Evolutionary conservation across 2,888 invertebrate genomes (phyloP), one percentile per base, ranked within the genome.

Genomic region (Drosophila aldrichi): DNA sequence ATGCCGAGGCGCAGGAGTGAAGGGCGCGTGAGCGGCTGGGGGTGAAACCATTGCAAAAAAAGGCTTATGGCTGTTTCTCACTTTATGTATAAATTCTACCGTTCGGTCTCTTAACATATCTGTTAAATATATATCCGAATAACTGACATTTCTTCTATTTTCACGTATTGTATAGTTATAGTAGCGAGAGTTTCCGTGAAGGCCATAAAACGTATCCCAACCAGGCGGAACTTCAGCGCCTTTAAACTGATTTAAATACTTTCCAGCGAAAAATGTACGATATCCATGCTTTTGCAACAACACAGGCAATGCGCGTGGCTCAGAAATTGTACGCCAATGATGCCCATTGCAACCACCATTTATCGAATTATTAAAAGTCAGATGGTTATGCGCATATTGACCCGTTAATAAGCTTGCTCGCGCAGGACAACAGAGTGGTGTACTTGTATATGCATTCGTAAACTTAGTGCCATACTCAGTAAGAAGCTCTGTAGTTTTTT

Each of bases 151-250:
- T 0, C 94, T 94, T 0, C 97, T 97, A 91, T 98, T 97, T 77
- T 97, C 95, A 0, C 97, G 97, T 51, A 98, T 92, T 0, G 96
- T 95, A 90, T 97, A 98, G 93, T 98, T 95, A 92, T 98, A 98
- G 93, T 98, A 98, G n/a, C 94, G 95, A 0, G 98, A 98, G 93
- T 98, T 98, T 36, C 98, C 98, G 72, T 97, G 95, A 43, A 98
- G 94, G 0, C 97, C 98, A 88, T 96, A 94, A 96, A 98, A 98
- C 90, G 96, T 95, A 69, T 96, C 94, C 96, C 98, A 98, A 0
- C 98, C 98, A 0, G 94, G 94, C 0, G 98, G 98, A 2, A 97
- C 94, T 74, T 95, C 94, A 14, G 93, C 90, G 0, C 95, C 94
- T 0, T 60, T 29, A 51, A 97, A 98, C 94, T 96, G 94, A 93